A percentile compares a stretch with the other conserved stretches of the same genome.
Evolutionary conservation across 2,888 invertebrate genomes (phyloP).

Genomic region (Venusia cambrica): DNA sequence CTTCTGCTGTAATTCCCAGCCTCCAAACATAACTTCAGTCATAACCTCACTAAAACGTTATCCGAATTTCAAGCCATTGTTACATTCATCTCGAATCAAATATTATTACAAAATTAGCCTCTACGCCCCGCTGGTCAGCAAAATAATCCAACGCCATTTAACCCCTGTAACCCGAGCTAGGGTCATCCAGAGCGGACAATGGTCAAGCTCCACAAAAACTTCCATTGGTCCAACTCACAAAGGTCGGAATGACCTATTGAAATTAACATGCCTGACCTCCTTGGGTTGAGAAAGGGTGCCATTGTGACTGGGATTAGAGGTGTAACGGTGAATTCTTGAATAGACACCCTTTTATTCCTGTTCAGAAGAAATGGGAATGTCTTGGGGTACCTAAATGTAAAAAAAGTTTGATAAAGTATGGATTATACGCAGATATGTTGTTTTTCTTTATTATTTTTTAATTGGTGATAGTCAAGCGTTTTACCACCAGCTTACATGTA

Average conservation of each 20-base stretch:
- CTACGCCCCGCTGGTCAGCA: constrained; percentile 30
- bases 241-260: constrained; percentile 52
- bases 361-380: too few relatives aligned
- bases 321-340: constrained; percentile 42
- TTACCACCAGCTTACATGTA: too few relatives aligned
- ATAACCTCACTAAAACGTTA: too few relatives aligned
- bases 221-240: constrained; percentile 62
- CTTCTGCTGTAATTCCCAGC: too few relatives aligned
- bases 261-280: constrained; percentile 59
- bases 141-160: constrained; percentile 42
- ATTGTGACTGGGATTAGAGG: constrained; percentile 57
- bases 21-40: too few relatives aligned
- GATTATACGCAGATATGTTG: too few relatives aligned
- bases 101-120: constrained; percentile 22
- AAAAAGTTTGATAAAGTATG: constrained; percentile 27
- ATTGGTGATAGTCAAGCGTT: too few relatives aligned
- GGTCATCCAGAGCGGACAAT: constrained; percentile 76
- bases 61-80: too few relatives aligned
- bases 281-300: constrained; percentile 35
- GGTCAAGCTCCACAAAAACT: constrained; percentile 54
- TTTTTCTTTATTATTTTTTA: too few relatives aligned
- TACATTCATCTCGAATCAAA: too few relatives aligned
- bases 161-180: constrained; percentile 65
- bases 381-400: too few relatives aligned
- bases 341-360: constrained; percentile 33